Evolutionary conservation across 2,888 invertebrate species (phyloP).

Genomic region (Ennomos quercinarius): DNA sequence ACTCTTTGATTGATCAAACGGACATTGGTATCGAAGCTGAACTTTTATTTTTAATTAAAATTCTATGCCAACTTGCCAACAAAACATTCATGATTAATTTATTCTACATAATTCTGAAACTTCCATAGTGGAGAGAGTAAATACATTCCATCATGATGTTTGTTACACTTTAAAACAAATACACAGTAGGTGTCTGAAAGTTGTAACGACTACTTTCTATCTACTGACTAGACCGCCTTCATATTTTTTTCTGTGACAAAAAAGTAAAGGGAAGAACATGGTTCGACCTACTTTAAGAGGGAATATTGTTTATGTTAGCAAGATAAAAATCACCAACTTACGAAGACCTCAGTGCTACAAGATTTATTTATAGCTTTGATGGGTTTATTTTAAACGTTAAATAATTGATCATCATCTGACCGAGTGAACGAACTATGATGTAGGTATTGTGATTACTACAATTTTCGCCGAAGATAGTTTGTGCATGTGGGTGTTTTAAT

Average conservation of each 20-base stretch:
- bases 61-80: background rate
- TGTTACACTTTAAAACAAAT: background rate
- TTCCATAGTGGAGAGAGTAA: too few species aligned
- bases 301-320: too few species aligned
- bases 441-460: slow-evolving; percentile 53
- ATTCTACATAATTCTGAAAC: too few species aligned
- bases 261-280: background rate
- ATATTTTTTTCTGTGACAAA: background rate
- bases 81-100: too few species aligned
- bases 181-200: slow-evolving; percentile 3
- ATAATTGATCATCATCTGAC: slow-evolving; percentile 19
- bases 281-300: too few species aligned
- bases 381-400: too few species aligned
- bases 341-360: slow-evolving; percentile 32
- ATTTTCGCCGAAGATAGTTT: slow-evolving; percentile 42
- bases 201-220: slow-evolving; percentile 1
- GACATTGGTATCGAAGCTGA: slow-evolving; percentile 10
- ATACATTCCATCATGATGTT: background rate
- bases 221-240: background rate
- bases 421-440: slow-evolving; percentile 42
- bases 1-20: slow-evolving; percentile 30
- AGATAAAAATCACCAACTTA: slow-evolving; percentile 3
- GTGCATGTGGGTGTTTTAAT: slow-evolving; percentile 41
- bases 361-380: slow-evolving; percentile 16
- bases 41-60: background rate